These are phyloP conservation scores for Araneus ventricosus DNA, from an alignment of 1,140 invertebrate species.

Conservation along the genomic window DNA sequence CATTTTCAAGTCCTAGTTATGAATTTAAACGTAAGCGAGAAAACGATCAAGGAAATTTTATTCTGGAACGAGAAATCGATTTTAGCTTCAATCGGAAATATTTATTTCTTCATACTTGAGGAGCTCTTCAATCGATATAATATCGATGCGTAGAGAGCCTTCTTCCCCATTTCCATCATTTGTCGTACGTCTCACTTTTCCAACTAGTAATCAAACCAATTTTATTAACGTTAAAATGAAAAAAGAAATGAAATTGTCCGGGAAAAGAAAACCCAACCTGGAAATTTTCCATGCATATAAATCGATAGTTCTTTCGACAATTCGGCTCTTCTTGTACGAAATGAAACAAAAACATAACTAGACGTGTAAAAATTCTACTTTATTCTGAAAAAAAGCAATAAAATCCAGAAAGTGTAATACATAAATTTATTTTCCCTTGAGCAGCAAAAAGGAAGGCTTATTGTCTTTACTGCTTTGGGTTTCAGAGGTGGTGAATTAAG, in stretches of 20 bases:
- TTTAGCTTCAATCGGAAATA: slow-evolving; percentile 8
- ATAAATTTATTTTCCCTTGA: neutral
- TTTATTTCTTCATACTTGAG: slow-evolving; percentile 22
- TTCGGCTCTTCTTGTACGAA: slow-evolving; percentile 5
- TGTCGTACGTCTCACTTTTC: neutral
- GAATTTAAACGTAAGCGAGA: neutral
- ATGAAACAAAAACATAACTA: slow-evolving; percentile 29
- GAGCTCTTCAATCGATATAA: slow-evolving; percentile 32
- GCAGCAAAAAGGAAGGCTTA: neutral
- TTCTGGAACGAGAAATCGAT: slow-evolving; percentile 18
- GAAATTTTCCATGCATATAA: neutral
- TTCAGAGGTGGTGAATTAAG: too few relatives aligned
- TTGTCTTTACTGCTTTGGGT: neutral
- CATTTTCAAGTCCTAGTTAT: neutral
- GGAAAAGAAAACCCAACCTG: neutral
- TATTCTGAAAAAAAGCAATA: slow-evolving; percentile 24
- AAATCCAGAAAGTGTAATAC: neutral
- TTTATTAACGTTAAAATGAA: slow-evolving; percentile 37
- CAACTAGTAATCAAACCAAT: neutral
- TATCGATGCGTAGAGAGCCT: neutral
- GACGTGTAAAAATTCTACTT: neutral
- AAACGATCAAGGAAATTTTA: slow-evolving; percentile 35
- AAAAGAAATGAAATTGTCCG: neutral
- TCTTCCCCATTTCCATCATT: neutral
- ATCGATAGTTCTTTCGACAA: slow-evolving; percentile 38